phyloP scores from a whole-genome alignment of 2,797 vertebrate genomes.

The Oryzias sinensis region DNA sequence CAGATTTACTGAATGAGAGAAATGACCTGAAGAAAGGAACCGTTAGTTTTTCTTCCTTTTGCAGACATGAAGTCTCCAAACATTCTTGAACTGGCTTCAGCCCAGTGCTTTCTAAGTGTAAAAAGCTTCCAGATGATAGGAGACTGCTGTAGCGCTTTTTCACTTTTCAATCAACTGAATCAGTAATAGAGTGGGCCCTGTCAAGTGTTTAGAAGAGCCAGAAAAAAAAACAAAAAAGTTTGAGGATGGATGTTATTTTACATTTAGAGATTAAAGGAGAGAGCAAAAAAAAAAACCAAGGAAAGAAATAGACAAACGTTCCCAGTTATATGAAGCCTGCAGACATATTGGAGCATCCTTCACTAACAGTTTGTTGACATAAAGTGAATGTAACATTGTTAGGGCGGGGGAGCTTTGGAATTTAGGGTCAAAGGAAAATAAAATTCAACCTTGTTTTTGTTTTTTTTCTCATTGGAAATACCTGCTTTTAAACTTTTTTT shows the following conservation, averaged over 20 bases:
- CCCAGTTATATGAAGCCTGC: slow-evolving; percentile 10
- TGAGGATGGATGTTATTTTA: slow-evolving; percentile 47
- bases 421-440: slow-evolving; percentile 7
- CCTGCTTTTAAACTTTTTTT: no score
- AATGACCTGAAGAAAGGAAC: slow-evolving; percentile 46
- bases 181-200: slow-evolving; percentile 58
- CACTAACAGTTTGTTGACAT: slow-evolving; percentile 43
- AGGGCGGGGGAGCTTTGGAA: slow-evolving; percentile 19
- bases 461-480: no score
- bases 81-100: slow-evolving; percentile 46
- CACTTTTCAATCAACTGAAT: slow-evolving; percentile 72
- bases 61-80: slow-evolving; percentile 46
- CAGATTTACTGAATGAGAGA: slow-evolving; percentile 40
- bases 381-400: neutral
- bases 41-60: slow-evolving; percentile 20
- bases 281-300: slow-evolving; percentile 25
- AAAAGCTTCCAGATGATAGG: slow-evolving; percentile 54
- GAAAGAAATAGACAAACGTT: slow-evolving; percentile 18
- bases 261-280: slow-evolving; percentile 48
- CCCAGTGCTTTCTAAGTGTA: slow-evolving; percentile 42
- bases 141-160: slow-evolving; percentile 45
- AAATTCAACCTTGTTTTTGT: no score
- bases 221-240: slow-evolving; percentile 54
- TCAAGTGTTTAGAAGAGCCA: slow-evolving; percentile 39
- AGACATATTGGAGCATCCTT: slow-evolving; percentile 21